These are phyloP conservation scores for Corythornis madagascariensis DNA, from an alignment of 2,113 vertebrate species.

Conservation along the genomic window DNA sequence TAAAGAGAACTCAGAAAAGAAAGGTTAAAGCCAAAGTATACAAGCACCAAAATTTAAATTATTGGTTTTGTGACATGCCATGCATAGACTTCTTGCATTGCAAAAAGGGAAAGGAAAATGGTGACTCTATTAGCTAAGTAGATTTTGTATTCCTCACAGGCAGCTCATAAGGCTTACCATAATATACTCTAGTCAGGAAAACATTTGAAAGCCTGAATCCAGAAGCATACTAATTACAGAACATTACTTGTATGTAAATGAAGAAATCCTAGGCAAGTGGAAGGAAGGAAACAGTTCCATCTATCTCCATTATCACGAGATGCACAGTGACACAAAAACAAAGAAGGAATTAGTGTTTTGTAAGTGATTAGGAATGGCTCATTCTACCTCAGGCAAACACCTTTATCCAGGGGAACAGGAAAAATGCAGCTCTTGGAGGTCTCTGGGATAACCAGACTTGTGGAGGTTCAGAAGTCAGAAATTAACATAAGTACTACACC, in stretches of 20 bases:
- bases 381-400: not conserved
- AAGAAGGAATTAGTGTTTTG: not conserved
- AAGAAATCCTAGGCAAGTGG: not conserved
- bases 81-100: not conserved
- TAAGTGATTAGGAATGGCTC: not conserved
- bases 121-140: not conserved
- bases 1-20: not conserved
- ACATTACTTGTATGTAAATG: not conserved
- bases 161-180: not conserved
- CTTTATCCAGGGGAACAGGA: not conserved
- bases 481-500: not conserved
- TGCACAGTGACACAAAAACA: not conserved
- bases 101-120: not conserved
- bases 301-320: accelerated
- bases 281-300: not conserved
- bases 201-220: constrained; percentile 7
- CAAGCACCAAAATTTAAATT: not conserved
- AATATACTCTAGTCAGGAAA: constrained; percentile 12
- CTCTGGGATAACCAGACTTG: not conserved
- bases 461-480: not conserved
- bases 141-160: not conserved
- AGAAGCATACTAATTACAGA: not conserved
- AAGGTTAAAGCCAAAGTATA: not conserved
- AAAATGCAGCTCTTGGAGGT: not conserved
- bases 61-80: not conserved